phyloP scores from a whole-genome alignment of 1,140 invertebrate species.

The Holotrichia oblita region DNA sequence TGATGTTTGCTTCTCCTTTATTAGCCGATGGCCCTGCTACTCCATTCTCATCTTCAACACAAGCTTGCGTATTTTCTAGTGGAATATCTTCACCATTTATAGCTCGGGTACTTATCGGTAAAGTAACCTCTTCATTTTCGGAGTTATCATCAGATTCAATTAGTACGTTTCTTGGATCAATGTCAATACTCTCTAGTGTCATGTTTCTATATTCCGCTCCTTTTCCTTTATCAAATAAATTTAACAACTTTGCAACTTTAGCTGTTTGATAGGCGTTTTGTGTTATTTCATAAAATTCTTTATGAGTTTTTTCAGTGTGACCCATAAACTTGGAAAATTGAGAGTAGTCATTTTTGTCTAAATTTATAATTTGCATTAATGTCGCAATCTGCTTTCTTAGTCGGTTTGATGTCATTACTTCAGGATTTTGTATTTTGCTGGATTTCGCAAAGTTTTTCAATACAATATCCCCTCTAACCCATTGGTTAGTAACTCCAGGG shows the following conservation, averaged over 20 bases:
- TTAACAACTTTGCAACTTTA: slow-evolving; percentile 47
- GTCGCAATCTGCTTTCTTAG: slow-evolving; percentile 50
- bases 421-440: slow-evolving; percentile 44
- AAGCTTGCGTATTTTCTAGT: no score
- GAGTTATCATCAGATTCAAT: background rate
- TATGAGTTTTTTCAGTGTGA: slow-evolving; percentile 44
- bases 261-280: slow-evolving; percentile 47
- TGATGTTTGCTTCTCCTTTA: background rate
- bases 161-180: no score
- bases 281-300: slow-evolving; percentile 43
- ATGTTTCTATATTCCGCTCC: background rate
- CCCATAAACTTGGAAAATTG: slow-evolving; percentile 46
- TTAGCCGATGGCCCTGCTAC: background rate
- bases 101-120: background rate
- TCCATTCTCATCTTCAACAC: background rate
- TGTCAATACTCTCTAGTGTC: no score
- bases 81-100: background rate
- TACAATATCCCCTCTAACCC: no score
- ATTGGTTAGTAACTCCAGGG: no score
- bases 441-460: no score
- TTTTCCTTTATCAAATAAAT: slow-evolving; percentile 46
- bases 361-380: slow-evolving; percentile 45
- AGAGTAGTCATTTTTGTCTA: slow-evolving; percentile 39
- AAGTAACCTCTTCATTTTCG: background rate
- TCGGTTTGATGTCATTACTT: slow-evolving; percentile 40